phyloP scores from a whole-genome alignment of 2,797 vertebrate genomes.

The Xiphophorus birchmanni region DNA sequence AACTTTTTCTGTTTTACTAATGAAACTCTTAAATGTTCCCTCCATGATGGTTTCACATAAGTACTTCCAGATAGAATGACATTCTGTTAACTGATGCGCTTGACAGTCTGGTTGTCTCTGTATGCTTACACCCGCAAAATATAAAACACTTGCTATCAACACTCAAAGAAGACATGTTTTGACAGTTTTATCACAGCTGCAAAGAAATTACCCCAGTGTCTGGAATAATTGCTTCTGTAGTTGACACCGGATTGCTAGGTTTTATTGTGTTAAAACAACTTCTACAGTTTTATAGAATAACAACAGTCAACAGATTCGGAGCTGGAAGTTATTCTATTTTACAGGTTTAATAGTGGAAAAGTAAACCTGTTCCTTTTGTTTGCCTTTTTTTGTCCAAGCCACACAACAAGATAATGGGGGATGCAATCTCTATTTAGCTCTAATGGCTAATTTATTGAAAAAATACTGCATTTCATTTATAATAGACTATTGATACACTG shows the following conservation, averaged over 20 bases:
- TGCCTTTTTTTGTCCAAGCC: background rate
- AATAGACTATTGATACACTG: background rate
- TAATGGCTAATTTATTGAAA: background rate
- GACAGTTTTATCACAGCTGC: conserved; percentile 15
- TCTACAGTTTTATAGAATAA: background rate
- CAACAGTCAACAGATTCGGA: background rate
- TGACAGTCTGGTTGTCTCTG: background rate
- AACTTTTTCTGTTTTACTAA: background rate
- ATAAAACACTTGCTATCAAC: conserved; percentile 1
- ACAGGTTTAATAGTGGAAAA: background rate
- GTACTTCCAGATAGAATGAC: background rate
- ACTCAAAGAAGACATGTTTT: conserved; percentile 14
- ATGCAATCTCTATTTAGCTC: background rate
- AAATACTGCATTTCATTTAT: background rate
- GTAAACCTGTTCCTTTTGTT: background rate
- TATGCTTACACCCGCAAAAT: conserved; percentile 7
- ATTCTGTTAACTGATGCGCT: conserved; percentile 6
- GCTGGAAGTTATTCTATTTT: background rate
- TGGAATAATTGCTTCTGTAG: conserved; percentile 9
- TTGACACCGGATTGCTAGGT: background rate
- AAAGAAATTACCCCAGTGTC: conserved; percentile 8
- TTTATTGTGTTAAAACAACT: background rate
- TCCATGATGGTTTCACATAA: conserved; percentile 1
- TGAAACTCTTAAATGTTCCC: background rate
- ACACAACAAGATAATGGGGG: background rate